These are phyloP conservation scores for Cenopis cana DNA, from an alignment of 2,888 invertebrate species.

Conservation along the genomic window DNA sequence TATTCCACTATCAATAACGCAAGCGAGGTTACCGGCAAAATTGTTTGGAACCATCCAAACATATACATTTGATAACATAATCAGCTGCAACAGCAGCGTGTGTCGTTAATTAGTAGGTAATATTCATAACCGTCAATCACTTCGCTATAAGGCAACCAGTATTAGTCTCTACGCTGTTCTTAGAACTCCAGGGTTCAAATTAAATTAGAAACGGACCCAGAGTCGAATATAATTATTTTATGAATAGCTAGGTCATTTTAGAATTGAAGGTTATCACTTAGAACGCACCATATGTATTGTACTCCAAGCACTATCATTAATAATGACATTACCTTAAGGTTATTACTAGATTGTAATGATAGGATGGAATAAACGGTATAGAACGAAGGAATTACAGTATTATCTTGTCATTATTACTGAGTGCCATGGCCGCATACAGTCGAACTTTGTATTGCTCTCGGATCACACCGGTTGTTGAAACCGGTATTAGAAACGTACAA, in stretches of 20 bases:
- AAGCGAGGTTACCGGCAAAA: background rate
- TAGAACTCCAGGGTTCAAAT: background rate
- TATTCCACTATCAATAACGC: background rate
- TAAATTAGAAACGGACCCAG: background rate
- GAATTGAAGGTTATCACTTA: constrained; percentile 45
- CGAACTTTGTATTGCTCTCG: constrained; percentile 37
- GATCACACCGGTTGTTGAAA: constrained; percentile 24
- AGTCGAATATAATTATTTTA: background rate
- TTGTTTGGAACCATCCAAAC: constrained; percentile 9
- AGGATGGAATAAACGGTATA: no score
- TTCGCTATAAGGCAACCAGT: background rate
- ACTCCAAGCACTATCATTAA: no score
- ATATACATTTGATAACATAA: constrained; percentile 34
- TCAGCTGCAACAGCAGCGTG: constrained; percentile 23
- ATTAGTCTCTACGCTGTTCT: background rate
- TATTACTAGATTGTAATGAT: no score
- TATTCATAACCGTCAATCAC: background rate
- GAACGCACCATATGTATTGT: no score
- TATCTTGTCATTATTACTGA: no score
- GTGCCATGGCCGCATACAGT: constrained; percentile 8
- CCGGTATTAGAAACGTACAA: constrained; percentile 15
- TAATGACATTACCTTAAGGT: no score
- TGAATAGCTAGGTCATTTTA: constrained; percentile 35
- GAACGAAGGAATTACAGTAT: no score
- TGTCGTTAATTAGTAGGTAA: constrained; percentile 22